Evolutionary conservation across 1,140 invertebrate species (phyloP).

Genomic region (Liolophura sinensis): DNA sequence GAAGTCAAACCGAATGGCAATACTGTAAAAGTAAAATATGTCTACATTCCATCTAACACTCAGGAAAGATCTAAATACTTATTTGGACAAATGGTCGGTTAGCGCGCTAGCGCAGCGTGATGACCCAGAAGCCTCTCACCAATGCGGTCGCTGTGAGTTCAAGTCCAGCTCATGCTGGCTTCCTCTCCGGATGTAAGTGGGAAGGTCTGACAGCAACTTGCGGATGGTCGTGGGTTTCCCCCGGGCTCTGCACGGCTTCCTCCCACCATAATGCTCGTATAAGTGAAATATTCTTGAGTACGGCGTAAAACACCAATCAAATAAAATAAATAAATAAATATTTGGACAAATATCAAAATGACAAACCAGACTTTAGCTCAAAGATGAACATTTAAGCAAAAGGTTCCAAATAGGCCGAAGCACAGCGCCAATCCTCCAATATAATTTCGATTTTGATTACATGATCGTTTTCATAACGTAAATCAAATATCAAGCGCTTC

Average conservation of each 20-base stretch:
- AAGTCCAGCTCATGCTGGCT: too few relatives aligned
- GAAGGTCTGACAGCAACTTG: too few relatives aligned
- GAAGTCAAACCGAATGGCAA: slow-evolving; percentile 15
- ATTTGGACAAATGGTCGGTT: too few relatives aligned
- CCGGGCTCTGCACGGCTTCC: too few relatives aligned
- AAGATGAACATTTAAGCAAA: slow-evolving; percentile 12
- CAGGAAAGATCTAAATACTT: too few relatives aligned
- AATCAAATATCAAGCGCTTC: slow-evolving; percentile 21
- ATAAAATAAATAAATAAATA: not conserved
- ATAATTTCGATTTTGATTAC: slow-evolving; percentile 15
- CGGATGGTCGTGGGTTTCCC: too few relatives aligned
- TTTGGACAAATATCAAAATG: slow-evolving; percentile 6
- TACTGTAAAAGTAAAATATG: slow-evolving; percentile 13
- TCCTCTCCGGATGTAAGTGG: too few relatives aligned
- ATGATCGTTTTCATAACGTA: slow-evolving; percentile 16
- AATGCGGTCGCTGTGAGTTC: too few relatives aligned
- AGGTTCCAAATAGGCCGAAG: slow-evolving; percentile 6
- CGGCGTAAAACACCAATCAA: slow-evolving; percentile 8
- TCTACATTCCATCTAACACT: not conserved
- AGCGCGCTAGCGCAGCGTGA: too few relatives aligned
- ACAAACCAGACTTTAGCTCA: slow-evolving; percentile 13
- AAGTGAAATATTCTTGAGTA: too few relatives aligned
- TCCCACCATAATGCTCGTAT: too few relatives aligned
- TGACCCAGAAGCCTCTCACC: too few relatives aligned
- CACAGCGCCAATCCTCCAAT: slow-evolving; percentile 12